Conservation (phyloP, 1,140 invertebrate species). For the Cydia pomonella region DNA sequence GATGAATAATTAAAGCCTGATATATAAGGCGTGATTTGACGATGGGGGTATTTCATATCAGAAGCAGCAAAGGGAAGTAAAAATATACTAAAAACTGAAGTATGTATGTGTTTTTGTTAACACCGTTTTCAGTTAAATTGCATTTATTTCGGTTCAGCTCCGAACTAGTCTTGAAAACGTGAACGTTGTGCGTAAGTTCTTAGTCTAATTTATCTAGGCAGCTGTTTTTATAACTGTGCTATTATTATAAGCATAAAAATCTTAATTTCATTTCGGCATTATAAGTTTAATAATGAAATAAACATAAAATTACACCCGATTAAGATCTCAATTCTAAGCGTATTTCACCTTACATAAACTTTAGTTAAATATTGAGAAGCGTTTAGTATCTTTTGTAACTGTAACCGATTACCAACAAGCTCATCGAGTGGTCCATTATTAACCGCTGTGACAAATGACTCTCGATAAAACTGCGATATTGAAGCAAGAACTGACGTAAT, state of each 20-base stretch:
- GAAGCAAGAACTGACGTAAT: conserved; percentile 21
- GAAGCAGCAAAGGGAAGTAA: background rate
- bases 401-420: background rate
- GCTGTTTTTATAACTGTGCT: too few species aligned
- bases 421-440: conserved; percentile 27
- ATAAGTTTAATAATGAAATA: too few species aligned
- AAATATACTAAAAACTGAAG: too few species aligned
- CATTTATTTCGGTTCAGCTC: too few species aligned
- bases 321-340: too few species aligned
- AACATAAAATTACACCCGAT: too few species aligned
- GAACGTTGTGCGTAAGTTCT: too few species aligned
- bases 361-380: background rate
- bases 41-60: background rate
- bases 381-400: conserved; percentile 11
- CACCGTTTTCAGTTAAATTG: too few species aligned
- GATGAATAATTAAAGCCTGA: conserved; percentile 70
- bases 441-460: conserved; percentile 8
- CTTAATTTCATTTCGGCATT: too few species aligned
- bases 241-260: too few species aligned
- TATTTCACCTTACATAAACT: background rate
- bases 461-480: conserved; percentile 25
- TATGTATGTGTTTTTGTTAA: background rate
- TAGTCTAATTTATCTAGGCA: too few species aligned
- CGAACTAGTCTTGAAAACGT: too few species aligned
- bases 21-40: conserved; percentile 36